phyloP scores from a whole-genome alignment of 2,888 invertebrate genomes.

The Apamea sordens region DNA sequence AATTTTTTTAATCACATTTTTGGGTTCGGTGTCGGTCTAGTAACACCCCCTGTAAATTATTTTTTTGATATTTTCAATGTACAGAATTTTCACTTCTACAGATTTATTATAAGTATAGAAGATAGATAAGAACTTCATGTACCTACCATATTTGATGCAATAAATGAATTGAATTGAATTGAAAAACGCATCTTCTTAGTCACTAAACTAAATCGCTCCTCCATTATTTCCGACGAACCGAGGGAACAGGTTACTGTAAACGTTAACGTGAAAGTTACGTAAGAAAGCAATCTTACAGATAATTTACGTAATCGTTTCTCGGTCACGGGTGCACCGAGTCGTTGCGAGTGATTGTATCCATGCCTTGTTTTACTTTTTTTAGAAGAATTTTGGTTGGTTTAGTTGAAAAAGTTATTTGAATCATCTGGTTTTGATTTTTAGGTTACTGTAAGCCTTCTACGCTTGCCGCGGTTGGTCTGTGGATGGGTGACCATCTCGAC shows the following conservation, averaged over 20 bases:
- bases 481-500: no score
- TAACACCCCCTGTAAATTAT: no score
- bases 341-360: constrained; percentile 24
- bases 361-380: constrained; percentile 3
- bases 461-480: no score
- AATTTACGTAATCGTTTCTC: constrained; percentile 53
- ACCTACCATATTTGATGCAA: no score
- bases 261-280: constrained; percentile 23
- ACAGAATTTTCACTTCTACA: no score
- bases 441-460: no score
- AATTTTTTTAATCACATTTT: no score
- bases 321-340: constrained; percentile 49
- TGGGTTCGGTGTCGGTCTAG: no score
- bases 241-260: constrained; percentile 16
- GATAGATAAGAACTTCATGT: no score
- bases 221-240: background rate
- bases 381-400: background rate
- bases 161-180: no score
- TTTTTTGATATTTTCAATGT: no score
- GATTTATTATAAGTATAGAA: no score
- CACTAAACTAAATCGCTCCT: background rate
- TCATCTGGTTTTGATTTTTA: background rate
- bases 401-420: background rate
- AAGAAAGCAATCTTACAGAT: constrained; percentile 41
- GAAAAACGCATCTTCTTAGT: background rate